phyloP scores from a whole-genome alignment of 2,888 invertebrate genomes.

The Muscina levida region DNA sequence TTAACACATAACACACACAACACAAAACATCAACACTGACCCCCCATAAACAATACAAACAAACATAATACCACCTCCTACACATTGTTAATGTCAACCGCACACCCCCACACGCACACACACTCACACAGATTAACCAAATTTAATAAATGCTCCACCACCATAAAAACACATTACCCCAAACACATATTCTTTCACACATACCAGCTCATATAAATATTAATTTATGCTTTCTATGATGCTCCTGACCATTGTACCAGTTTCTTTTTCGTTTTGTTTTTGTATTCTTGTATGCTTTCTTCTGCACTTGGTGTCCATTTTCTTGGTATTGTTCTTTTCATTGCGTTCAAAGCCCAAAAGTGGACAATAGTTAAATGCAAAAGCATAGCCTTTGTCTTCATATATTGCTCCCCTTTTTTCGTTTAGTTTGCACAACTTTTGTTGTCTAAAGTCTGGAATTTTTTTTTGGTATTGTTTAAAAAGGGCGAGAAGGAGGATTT shows the following conservation, averaged over 20 bases:
- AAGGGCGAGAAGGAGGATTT: not conserved
- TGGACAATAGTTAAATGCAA: not conserved
- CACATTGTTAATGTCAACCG: not conserved
- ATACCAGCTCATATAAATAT: not conserved
- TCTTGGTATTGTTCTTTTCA: no score
- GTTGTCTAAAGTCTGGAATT: not conserved
- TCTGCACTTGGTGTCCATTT: no score
- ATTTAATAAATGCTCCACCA: not conserved
- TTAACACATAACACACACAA: conserved; percentile 53
- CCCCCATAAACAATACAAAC: no score
- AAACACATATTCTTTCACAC: not conserved
- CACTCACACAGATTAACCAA: no score
- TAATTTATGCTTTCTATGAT: not conserved
- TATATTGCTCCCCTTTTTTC: not conserved
- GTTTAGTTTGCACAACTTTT: no score
- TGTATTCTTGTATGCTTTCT: no score
- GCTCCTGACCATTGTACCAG: not conserved
- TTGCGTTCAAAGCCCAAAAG: not conserved
- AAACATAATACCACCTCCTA: not conserved
- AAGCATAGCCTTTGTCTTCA: not conserved
- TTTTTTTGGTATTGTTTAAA: not conserved
- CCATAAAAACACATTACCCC: not conserved
- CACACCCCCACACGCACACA: no score
- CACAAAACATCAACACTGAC: not conserved
- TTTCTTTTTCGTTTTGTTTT: no score